A percentile compares a stretch with the other conserved stretches of the same genome.
These are phyloP conservation scores for Drosophila pegasa DNA, from an alignment of 2,888 invertebrate genomes.

Conservation along the genomic window DNA sequence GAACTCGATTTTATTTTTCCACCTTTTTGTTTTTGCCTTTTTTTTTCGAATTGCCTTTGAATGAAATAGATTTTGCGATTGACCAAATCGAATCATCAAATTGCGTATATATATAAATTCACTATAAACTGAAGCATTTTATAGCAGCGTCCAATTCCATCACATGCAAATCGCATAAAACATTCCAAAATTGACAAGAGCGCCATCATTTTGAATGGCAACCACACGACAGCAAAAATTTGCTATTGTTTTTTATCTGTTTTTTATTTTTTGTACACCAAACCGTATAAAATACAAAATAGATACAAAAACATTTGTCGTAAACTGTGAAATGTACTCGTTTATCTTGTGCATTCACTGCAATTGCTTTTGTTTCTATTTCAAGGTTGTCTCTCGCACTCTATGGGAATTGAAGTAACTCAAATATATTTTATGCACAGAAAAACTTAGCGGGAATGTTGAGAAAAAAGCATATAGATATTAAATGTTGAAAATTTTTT, in stretches of 20 bases:
- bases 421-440: neutral
- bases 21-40: neutral
- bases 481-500: too few species aligned
- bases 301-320: conserved; percentile 17
- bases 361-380: conserved; percentile 35
- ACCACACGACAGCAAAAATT: conserved; percentile 43
- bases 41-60: conserved; percentile 12
- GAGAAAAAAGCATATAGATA: too few species aligned
- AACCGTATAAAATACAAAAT: conserved; percentile 15
- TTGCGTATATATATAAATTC: conserved; percentile 3
- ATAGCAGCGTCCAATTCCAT: conserved; percentile 48
- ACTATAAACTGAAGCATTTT: conserved; percentile 19
- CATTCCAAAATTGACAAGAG: conserved; percentile 37
- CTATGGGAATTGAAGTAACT: conserved; percentile 19
- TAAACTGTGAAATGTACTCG: conserved; percentile 27
- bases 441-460: neutral
- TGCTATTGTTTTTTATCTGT: conserved; percentile 19
- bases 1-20: neutral
- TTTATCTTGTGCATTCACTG: conserved; percentile 46
- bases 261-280: neutral
- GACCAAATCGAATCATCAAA: conserved; percentile 1
- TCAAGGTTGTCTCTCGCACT: conserved; percentile 43
- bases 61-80: conserved; percentile 12
- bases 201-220: conserved; percentile 44
- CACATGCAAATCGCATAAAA: conserved; percentile 62